phyloP scores from a whole-genome alignment of 2,113 vertebrate species.

The Laticauda laticaudata region DNA sequence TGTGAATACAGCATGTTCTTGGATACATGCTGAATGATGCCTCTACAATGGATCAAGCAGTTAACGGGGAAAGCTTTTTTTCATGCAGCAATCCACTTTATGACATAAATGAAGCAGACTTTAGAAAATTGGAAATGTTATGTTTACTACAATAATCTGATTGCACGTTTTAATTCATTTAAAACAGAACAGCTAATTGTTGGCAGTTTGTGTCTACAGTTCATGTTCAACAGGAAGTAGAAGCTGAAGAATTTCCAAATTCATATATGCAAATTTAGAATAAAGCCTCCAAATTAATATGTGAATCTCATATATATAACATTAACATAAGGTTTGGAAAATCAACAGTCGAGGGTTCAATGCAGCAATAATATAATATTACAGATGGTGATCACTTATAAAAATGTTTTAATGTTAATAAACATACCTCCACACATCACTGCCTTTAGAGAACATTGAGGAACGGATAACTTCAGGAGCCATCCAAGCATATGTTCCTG shows the following conservation, averaged over 20 bases:
- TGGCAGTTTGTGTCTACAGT: background rate
- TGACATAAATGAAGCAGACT: background rate
- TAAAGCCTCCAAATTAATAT: background rate
- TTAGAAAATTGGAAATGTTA: background rate
- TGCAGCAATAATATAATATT: background rate
- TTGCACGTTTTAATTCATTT: background rate
- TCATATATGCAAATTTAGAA: background rate
- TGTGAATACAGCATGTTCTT: background rate
- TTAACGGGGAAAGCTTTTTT: background rate
- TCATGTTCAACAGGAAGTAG: background rate
- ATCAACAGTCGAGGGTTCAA: background rate
- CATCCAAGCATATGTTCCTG: slow-evolving; percentile 98
- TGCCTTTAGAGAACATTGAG: slow-evolving; percentile 97
- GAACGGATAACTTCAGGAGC: slow-evolving; percentile 96
- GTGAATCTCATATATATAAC: no score
- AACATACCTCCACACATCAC: slow-evolving; percentile 94
- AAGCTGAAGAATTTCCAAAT: background rate
- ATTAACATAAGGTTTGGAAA: background rate
- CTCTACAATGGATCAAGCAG: background rate
- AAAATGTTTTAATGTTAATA: slow-evolving; percentile 22
- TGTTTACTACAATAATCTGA: background rate
- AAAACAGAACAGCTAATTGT: background rate
- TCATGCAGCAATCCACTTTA: background rate
- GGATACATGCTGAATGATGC: background rate
- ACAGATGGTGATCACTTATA: background rate